phyloP scores from a whole-genome alignment of 2,113 vertebrate species.

The Nematolebias whitei region DNA sequence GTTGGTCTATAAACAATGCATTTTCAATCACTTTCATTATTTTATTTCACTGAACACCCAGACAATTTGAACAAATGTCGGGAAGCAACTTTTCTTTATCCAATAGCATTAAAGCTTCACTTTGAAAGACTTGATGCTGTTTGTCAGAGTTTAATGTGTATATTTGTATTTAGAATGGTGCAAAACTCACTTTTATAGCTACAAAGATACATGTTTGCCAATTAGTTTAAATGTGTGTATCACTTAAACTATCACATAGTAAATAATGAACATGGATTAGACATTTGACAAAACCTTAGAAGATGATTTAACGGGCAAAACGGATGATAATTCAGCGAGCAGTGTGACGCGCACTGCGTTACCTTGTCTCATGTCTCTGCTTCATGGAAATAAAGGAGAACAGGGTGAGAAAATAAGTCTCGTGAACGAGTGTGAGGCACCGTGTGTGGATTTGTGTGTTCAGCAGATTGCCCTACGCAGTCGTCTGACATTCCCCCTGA shows the following conservation, averaged over 20 bases:
- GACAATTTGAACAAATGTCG: neutral
- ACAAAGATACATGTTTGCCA: too few relatives aligned
- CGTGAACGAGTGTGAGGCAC: constrained; percentile 15
- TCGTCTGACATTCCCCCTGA: constrained; percentile 89
- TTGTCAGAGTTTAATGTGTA: too few relatives aligned
- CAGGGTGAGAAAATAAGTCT: constrained; percentile 20
- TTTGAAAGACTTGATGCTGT: too few relatives aligned
- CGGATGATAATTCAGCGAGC: constrained; percentile 13
- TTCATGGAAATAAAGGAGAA: constrained; percentile 8
- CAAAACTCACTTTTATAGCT: too few relatives aligned
- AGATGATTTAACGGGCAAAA: neutral
- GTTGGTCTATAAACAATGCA: constrained; percentile 32
- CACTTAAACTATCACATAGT: too few relatives aligned
- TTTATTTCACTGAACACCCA: neutral
- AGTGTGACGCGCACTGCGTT: constrained; percentile 7
- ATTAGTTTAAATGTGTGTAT: too few relatives aligned
- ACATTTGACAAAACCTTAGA: too few relatives aligned
- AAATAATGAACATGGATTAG: too few relatives aligned
- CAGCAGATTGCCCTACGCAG: constrained; percentile 75
- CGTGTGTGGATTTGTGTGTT: constrained; percentile 43
- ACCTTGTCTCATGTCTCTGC: constrained; percentile 31
- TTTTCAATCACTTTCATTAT: neutral
- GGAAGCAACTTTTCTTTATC: neutral
- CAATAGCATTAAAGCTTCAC: neutral
- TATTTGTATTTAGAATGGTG: too few relatives aligned